phyloP scores from a whole-genome alignment of 2,888 invertebrate genomes.

The Colostygia pectinataria region DNA sequence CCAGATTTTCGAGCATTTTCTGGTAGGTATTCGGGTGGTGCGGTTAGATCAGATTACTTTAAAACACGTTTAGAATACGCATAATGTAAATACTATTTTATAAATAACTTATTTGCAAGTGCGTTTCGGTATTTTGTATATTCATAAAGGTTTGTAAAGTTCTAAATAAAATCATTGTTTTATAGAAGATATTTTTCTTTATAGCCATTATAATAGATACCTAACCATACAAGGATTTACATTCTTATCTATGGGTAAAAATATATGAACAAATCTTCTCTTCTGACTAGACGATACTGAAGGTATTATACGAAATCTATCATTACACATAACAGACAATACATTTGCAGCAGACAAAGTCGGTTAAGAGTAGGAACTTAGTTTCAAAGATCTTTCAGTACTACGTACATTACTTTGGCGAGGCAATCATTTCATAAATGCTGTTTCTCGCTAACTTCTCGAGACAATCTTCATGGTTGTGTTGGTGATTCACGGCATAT shows the following conservation, averaged over 20 bases:
- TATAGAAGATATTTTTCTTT: slow-evolving; percentile 31
- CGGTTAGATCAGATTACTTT: too few relatives aligned
- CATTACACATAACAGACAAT: slow-evolving; percentile 42
- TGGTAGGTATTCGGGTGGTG: too few relatives aligned
- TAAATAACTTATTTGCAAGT: too few relatives aligned
- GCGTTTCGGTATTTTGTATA: too few relatives aligned
- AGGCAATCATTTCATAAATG: slow-evolving; percentile 76
- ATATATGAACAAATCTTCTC: slow-evolving; percentile 48
- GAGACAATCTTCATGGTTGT: slow-evolving; percentile 77
- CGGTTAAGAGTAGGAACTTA: slow-evolving; percentile 31
- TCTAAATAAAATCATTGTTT: slow-evolving; percentile 31
- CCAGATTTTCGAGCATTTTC: too few relatives aligned
- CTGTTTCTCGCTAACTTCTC: slow-evolving; percentile 74
- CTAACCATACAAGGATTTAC: slow-evolving; percentile 19
- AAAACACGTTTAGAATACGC: too few relatives aligned
- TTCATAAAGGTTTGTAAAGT: slow-evolving; percentile 9
- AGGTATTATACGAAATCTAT: slow-evolving; percentile 36
- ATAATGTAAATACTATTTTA: neutral
- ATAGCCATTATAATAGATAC: slow-evolving; percentile 22
- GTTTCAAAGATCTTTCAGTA: slow-evolving; percentile 38
- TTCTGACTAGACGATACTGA: slow-evolving; percentile 64
- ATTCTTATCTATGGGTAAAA: slow-evolving; percentile 29
- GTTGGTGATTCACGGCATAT: slow-evolving; percentile 75
- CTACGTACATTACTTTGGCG: slow-evolving; percentile 59
- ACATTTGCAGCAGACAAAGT: slow-evolving; percentile 30